Conservation (phyloP, 1,140 invertebrate genomes). For the Halotydeus destructor region DNA sequence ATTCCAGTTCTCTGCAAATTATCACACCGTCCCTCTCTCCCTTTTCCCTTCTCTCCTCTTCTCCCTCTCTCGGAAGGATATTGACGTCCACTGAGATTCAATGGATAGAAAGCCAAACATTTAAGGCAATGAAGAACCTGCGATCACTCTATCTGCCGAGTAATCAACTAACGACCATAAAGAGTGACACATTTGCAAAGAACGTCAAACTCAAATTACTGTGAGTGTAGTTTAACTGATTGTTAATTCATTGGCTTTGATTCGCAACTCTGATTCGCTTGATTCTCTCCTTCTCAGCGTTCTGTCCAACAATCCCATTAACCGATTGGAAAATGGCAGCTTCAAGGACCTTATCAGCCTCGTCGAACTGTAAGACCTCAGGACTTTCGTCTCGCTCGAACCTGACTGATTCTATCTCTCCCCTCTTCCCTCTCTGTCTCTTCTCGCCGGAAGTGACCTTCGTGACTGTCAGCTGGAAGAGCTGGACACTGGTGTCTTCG, state of each 20-base stretch:
- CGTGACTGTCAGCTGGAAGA: conserved; percentile 13
- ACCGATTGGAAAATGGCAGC: conserved; percentile 16
- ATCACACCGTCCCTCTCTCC: no score
- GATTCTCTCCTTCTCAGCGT: conserved; percentile 21
- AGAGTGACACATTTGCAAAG: conserved; percentile 12
- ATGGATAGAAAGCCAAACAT: conserved; percentile 5
- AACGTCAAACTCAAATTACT: conserved; percentile 12
- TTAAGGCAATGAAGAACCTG: conserved; percentile 9
- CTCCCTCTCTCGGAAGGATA: conserved; percentile 3
- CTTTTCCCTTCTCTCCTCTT: not conserved
- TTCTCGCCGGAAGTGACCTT: conserved; percentile 14
- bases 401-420: no score
- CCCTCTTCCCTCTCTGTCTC: conserved; percentile 4
- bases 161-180: conserved; percentile 13
- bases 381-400: no score
- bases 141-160: conserved; percentile 13
- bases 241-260: conserved; percentile 4
- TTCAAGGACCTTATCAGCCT: conserved; percentile 16
- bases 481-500: conserved; percentile 4
- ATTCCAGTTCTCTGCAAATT: no score
- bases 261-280: conserved; percentile 1
- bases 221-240: conserved; percentile 14
- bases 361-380: conserved; percentile 19
- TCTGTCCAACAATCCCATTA: conserved; percentile 33
- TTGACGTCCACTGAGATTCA: conserved; percentile 11